Conservation (phyloP, 2,888 invertebrate species). For the Caenorhabditis sulstoni region DNA sequence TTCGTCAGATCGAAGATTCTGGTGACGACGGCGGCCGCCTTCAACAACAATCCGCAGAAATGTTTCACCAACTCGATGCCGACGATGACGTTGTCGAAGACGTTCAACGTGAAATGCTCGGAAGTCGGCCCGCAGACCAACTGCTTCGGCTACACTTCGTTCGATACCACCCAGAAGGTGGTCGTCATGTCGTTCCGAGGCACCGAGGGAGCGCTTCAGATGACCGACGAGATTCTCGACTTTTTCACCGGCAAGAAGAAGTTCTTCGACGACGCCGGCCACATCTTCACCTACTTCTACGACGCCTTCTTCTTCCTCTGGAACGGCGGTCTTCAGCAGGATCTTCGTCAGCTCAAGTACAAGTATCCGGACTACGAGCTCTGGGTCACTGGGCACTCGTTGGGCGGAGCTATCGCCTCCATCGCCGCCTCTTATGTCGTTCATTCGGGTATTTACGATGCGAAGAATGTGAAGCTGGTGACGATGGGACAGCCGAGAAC, state of each 20-base stretch:
- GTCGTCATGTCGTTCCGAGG: constrained; percentile 65
- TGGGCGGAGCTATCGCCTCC: constrained; percentile 70
- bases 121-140: constrained; percentile 35
- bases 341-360: constrained; percentile 46
- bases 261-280: constrained; percentile 55
- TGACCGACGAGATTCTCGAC: constrained; percentile 54
- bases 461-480: constrained; percentile 57
- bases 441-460: constrained; percentile 35
- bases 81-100: constrained; percentile 47
- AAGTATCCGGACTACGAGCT: constrained; percentile 62
- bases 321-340: constrained; percentile 58
- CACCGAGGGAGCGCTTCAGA: constrained; percentile 54
- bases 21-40: constrained; percentile 35
- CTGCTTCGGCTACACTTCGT: constrained; percentile 60
- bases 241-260: constrained; percentile 55
- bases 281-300: constrained; percentile 65
- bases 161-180: constrained; percentile 54
- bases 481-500: constrained; percentile 72
- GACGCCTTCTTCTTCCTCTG: constrained; percentile 63
- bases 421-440: constrained; percentile 65
- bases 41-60: constrained; percentile 32
- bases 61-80: constrained; percentile 50
- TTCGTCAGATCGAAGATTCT: constrained; percentile 35
- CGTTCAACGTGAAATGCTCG: constrained; percentile 50
- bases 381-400: constrained; percentile 64